phyloP scores from a whole-genome alignment of 2,113 vertebrate genomes.

The Heterotilapia buettikoferi region DNA sequence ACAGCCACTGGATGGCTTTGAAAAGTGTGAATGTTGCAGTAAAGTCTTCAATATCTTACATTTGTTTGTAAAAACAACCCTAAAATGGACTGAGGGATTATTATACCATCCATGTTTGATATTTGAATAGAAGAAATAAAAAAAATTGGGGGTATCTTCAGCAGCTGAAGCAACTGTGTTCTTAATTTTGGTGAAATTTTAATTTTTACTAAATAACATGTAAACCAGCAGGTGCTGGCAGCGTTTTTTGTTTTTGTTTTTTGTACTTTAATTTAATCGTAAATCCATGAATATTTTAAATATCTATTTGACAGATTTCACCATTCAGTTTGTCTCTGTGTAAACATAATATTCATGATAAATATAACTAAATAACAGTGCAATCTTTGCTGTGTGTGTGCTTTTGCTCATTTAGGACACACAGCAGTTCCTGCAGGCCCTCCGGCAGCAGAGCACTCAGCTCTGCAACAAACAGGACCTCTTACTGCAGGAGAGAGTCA shows the following conservation, averaged over 20 bases:
- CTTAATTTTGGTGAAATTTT: neutral
- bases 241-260: neutral
- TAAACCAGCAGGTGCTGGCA: neutral
- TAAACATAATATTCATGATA: neutral
- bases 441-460: slow-evolving; percentile 38
- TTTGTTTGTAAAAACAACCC: neutral
- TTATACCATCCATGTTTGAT: neutral
- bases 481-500: slow-evolving; percentile 61
- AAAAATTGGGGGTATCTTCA: neutral
- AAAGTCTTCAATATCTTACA: neutral
- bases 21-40: neutral
- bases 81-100: neutral
- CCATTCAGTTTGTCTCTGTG: neutral
- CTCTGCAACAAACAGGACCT: slow-evolving; percentile 52
- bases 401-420: slow-evolving; percentile 57
- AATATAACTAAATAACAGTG: neutral
- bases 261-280: neutral
- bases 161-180: neutral
- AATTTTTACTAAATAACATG: neutral
- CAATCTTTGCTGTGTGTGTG: neutral
- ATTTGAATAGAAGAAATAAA: neutral
- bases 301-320: neutral
- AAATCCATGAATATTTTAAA: neutral
- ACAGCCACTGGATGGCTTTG: neutral
- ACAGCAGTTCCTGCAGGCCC: slow-evolving; percentile 52